Base-by-base conservation (phyloP, 1,140 invertebrate genomes). In the Sinella curviseta region DNA sequence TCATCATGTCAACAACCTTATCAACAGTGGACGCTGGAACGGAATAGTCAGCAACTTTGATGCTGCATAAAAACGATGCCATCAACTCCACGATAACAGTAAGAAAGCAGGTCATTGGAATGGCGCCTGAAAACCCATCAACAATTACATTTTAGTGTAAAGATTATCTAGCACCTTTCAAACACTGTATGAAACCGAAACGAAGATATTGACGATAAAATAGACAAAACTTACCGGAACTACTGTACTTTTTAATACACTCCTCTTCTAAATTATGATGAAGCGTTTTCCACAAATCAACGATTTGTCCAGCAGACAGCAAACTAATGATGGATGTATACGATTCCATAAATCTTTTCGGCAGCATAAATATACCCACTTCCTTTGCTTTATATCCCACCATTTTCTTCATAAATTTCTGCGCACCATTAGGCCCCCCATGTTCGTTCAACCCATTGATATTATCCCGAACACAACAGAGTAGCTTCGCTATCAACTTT, bases 211-310 rank as follows among this genome's bases (percentile, higher is more conserved):
- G 70, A 33, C 12, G 4, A 36, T 30, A 28, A 20, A 74, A 36
- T 34, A 12, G 17, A 34, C 26, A 30, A 12, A 39, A 55, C 20
- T 80, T 78, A 70, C 28, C 48, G 70, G 20, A 1, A 28, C 39
- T 0, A 14, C 20, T 1, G n/a, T n/a, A n/a, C 34, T 77, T 74
- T 16, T 78, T 80, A 30, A 81, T 34, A 55, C 81, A 84, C 33
- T 82, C 81, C 34, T 82, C 78, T 12, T 77, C 36, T 3, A 84
- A 80, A 77, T 82, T 84, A 65, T 84, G 76, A 36, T 80, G 74
- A 0, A 84, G 20, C 12, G 78, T 81, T 31, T 79, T 82, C 81
- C 81, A 84, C 28, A 84, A 74, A 73, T 82, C 81, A 39, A 78
- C 76, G 26, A 82, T 57, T 77, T 84, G 81, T 2, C 81, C 81